Evolutionary conservation across 1,140 invertebrate species (phyloP).

Genomic region (Bombus balteatus): DNA sequence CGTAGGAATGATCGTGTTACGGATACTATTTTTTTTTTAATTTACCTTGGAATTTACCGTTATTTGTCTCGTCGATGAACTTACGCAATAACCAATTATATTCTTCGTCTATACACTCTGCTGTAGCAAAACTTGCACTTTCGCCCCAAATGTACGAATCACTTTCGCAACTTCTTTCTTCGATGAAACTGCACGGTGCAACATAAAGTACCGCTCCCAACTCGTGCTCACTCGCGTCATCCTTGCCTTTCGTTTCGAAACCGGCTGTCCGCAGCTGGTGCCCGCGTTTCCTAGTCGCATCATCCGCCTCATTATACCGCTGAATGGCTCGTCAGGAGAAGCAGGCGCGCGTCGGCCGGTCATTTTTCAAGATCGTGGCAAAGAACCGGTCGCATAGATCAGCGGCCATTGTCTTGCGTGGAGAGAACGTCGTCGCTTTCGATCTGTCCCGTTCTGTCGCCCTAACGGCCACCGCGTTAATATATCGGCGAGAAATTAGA

Average conservation of each 20-base stretch:
- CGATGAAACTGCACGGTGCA: background rate
- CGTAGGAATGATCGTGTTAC: too few species aligned
- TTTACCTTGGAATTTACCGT: too few species aligned
- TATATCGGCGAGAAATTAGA: constrained; percentile 55
- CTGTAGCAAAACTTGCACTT: background rate
- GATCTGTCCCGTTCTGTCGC: constrained; percentile 22
- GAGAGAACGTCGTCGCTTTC: constrained; percentile 10
- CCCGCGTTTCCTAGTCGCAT: constrained; percentile 37
- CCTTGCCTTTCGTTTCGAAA: constrained; percentile 26
- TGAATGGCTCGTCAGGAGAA: constrained; percentile 55
- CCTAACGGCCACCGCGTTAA: background rate
- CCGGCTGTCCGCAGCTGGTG: background rate
- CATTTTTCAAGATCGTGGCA: constrained; percentile 60
- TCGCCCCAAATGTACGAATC: background rate
- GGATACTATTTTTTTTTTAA: too few species aligned
- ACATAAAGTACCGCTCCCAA: background rate
- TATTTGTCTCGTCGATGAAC: too few species aligned
- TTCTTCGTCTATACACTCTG: background rate
- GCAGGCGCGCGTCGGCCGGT: background rate
- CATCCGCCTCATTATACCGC: constrained; percentile 41
- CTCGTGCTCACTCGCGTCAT: background rate
- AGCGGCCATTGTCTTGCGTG: constrained; percentile 41
- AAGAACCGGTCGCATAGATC: constrained; percentile 46
- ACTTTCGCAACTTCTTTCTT: background rate
- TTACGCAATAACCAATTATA: too few species aligned